Conservation (phyloP, 2,113 vertebrate species). For the Ochotona princeps region DNA sequence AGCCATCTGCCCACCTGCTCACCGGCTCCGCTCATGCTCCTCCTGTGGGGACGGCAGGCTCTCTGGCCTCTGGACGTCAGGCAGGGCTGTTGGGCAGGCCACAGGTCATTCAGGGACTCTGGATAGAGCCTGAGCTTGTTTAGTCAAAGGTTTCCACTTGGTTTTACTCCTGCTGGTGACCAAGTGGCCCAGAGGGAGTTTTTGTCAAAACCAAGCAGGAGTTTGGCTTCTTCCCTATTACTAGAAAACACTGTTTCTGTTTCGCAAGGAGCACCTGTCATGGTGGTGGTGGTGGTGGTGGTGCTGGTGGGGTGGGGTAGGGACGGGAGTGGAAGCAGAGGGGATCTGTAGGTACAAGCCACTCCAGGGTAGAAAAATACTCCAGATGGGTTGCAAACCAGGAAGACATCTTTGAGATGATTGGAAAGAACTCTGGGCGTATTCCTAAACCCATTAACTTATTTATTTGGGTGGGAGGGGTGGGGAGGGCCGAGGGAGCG, state of each 20-base stretch:
- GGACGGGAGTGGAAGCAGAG: background rate
- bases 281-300: no score
- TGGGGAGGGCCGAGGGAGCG: constrained; percentile 58
- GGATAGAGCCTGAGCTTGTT: constrained; percentile 80
- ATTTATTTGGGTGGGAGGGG: constrained; percentile 79
- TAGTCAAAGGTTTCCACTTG: constrained; percentile 55
- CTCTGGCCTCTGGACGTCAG: background rate
- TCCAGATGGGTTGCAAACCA: constrained; percentile 45
- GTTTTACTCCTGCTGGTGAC: constrained; percentile 70
- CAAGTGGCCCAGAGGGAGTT: constrained; percentile 69
- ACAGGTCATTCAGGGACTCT: constrained; percentile 62
- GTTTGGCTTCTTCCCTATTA: constrained; percentile 70
- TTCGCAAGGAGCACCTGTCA: constrained; percentile 61
- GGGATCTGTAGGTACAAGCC: constrained; percentile 68
- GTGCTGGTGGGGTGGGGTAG: no score
- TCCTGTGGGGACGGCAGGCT: background rate
- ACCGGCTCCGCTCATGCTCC: constrained; percentile 23
- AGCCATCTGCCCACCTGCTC: background rate
- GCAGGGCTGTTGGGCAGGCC: background rate
- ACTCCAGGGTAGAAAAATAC: constrained; percentile 29
- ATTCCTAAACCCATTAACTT: constrained; percentile 83
- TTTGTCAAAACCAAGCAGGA: constrained; percentile 65
- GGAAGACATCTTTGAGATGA: constrained; percentile 67
- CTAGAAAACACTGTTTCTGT: constrained; percentile 36
- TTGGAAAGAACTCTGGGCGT: constrained; percentile 77